A percentile compares a stretch with the other conserved stretches of the same genome.
Conservation (phyloP, 2,797 vertebrate species). For the Galago senegalensis region DNA sequence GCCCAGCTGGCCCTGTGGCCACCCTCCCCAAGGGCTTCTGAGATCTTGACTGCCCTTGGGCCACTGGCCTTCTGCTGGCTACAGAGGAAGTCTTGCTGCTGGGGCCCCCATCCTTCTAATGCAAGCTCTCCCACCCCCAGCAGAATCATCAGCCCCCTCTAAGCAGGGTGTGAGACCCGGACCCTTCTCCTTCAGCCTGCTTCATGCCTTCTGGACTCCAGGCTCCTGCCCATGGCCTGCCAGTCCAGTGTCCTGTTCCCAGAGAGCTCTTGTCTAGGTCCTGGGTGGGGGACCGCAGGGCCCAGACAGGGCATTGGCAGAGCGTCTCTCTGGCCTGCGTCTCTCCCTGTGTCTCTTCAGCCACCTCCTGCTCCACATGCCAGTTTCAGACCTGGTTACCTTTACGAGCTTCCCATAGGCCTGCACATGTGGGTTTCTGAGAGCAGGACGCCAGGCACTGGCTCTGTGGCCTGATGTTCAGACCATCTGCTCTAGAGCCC, state of each 20-base stretch:
- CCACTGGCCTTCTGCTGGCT: too few relatives aligned
- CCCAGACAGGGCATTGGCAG: fast-evolving
- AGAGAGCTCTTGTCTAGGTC: fast-evolving
- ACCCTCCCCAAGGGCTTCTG: fast-evolving
- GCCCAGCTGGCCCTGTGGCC: fast-evolving
- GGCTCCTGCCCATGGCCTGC: fast-evolving
- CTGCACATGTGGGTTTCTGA: not conserved
- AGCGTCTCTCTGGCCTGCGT: not conserved
- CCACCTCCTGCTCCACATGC: not conserved
- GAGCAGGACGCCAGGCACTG: not conserved
- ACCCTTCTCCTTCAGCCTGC: fast-evolving
- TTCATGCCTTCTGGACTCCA: not conserved
- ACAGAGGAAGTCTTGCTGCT: fast-evolving
- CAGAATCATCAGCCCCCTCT: fast-evolving
- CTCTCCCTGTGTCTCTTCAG: fast-evolving
- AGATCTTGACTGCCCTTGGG: fast-evolving
- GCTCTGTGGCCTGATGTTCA: not conserved
- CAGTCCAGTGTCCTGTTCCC: too few relatives aligned
- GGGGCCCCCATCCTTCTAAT: fast-evolving
- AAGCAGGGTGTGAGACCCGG: not conserved
- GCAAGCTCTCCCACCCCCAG: not conserved
- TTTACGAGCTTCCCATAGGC: not conserved
- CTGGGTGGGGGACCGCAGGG: not conserved
- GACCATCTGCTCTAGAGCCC: not conserved
- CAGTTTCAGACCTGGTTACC: not conserved